Conservation (phyloP, 2,888 invertebrate genomes). For the Hirtodrosophila cameraria region DNA sequence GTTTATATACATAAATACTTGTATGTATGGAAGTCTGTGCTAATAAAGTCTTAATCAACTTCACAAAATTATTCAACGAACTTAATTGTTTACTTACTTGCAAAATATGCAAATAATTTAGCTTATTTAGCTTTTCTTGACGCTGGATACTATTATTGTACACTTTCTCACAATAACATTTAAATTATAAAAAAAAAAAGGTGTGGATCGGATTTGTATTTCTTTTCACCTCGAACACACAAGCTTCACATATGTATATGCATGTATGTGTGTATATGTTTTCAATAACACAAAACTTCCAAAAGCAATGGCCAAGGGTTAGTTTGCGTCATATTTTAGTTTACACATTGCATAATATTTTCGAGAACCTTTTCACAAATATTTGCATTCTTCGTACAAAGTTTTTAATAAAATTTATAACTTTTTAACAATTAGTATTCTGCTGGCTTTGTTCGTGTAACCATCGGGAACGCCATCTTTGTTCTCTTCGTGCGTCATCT, state of each 20-base stretch:
- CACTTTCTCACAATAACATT: conserved; percentile 21
- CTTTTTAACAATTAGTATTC: conserved; percentile 50
- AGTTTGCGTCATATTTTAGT: conserved; percentile 45
- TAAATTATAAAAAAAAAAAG: conserved; percentile 29
- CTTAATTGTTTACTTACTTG: conserved; percentile 43
- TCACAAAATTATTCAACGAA: conserved; percentile 22
- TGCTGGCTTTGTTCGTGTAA: conserved; percentile 60
- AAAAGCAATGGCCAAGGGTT: conserved; percentile 36
- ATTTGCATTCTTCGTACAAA: conserved; percentile 33
- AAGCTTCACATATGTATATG: conserved; percentile 34
- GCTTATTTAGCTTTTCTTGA: conserved; percentile 3
- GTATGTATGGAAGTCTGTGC: background rate
- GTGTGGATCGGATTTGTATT: conserved; percentile 53
- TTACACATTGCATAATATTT: conserved; percentile 45
- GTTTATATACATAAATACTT: background rate
- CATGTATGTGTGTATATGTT: conserved; percentile 44
- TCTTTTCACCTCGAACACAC: conserved; percentile 59
- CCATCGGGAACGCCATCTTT: conserved; percentile 65
- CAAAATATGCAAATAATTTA: conserved; percentile 25
- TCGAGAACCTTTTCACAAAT: conserved; percentile 13
- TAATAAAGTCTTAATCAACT: conserved; percentile 11
- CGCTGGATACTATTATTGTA: conserved; percentile 9
- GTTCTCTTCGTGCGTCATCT: conserved; percentile 66
- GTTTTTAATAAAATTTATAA: conserved; percentile 44
- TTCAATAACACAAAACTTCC: conserved; percentile 50